Evolutionary conservation across 2,888 invertebrate genomes (phyloP).

Genomic region (Cosmia trapezina): DNA sequence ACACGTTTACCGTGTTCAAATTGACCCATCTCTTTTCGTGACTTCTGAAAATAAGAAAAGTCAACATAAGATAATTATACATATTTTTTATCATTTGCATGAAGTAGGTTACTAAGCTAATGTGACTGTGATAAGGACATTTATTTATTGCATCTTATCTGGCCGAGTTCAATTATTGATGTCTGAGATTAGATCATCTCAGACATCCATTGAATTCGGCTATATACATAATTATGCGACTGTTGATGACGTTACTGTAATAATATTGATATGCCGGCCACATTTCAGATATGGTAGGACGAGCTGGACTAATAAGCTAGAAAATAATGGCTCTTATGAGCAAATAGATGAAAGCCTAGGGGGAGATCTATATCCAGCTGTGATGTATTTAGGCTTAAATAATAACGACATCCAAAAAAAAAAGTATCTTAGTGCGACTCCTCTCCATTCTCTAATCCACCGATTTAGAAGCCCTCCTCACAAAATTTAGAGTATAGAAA

Average conservation of each 20-base stretch:
- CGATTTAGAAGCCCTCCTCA: constrained; percentile 78
- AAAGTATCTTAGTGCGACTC: constrained; percentile 52
- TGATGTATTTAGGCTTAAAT: not conserved
- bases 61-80: not conserved
- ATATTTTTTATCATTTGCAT: not conserved
- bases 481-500: constrained; percentile 80
- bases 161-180: constrained; percentile 21
- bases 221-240: no score
- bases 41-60: not conserved
- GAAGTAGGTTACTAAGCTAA: not conserved
- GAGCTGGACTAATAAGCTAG: no score
- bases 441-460: constrained; percentile 57
- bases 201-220: no score
- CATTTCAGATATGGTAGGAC: not conserved
- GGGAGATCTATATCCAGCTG: not conserved
- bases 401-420: not conserved
- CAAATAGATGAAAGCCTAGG: not conserved
- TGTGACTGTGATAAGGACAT: not conserved
- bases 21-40: not conserved
- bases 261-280: not conserved
- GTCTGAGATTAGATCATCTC: not conserved
- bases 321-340: no score
- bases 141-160: constrained; percentile 13
- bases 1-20: not conserved
- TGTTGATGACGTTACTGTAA: not conserved